These are phyloP conservation scores for Cosmopolites sordidus DNA, from an alignment of 2,888 invertebrate genomes.

Conservation along the genomic window DNA sequence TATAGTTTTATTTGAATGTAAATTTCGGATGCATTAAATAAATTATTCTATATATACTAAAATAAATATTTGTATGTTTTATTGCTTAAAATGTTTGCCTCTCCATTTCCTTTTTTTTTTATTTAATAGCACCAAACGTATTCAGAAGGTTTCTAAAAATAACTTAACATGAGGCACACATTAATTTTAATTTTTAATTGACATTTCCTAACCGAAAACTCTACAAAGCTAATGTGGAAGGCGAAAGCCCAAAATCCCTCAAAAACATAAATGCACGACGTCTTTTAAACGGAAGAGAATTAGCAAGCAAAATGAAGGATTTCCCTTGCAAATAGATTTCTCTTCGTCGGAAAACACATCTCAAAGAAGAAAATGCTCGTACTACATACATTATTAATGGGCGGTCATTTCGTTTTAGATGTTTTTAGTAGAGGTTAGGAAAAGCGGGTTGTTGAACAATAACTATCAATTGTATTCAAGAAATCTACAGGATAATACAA, in stretches of 20 bases:
- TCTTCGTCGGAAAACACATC: slow-evolving; percentile 8
- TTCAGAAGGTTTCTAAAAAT: too few species aligned
- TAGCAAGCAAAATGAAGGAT: slow-evolving; percentile 14
- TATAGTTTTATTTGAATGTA: too few species aligned
- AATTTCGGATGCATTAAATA: too few species aligned
- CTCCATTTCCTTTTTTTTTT: too few species aligned
- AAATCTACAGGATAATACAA: too few species aligned
- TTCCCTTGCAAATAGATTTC: slow-evolving; percentile 13
- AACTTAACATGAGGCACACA: not conserved
- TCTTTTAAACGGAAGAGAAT: slow-evolving; percentile 8
- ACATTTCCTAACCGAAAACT: not conserved
- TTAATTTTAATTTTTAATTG: not conserved
- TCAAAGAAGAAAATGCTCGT: slow-evolving; percentile 13
- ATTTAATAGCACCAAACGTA: too few species aligned
- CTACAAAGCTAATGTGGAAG: slow-evolving; percentile 4
- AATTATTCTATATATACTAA: too few species aligned
- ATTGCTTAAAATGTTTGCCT: too few species aligned
- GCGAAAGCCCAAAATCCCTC: slow-evolving; percentile 9
- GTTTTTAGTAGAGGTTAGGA: too few species aligned
- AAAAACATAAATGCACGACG: slow-evolving; percentile 8
- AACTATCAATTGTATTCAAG: too few species aligned
- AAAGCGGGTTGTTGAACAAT: too few species aligned
- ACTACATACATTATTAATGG: slow-evolving; percentile 14
- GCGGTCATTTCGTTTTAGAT: slow-evolving; percentile 10
- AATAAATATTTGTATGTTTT: too few species aligned